These are phyloP conservation scores for Cromileptes altivelis DNA, from an alignment of 2,113 vertebrate species.

Conservation along the genomic window DNA sequence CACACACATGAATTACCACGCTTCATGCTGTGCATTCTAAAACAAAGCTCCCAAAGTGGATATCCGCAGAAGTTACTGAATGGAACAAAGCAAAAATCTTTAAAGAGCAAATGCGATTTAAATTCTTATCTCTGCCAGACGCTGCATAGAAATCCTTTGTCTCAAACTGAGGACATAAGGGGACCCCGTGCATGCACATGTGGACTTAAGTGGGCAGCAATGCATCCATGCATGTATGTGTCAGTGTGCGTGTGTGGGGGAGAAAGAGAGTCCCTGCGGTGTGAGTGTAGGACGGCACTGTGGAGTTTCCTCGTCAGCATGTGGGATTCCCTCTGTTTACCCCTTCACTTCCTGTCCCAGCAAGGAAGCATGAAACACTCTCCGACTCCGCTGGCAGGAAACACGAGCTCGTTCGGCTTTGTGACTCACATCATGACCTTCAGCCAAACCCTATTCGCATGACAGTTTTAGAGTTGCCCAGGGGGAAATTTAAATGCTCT, in stretches of 20 bases:
- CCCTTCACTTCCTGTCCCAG: conserved; percentile 75
- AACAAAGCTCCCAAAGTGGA: conserved; percentile 45
- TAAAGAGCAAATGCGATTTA: conserved; percentile 37
- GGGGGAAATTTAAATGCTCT: conserved; percentile 39
- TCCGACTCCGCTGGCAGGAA: conserved; percentile 71
- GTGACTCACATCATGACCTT: conserved; percentile 71
- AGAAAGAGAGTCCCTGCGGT: conserved; percentile 34
- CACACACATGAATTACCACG: conserved; percentile 32
- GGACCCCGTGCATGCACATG: conserved; percentile 18
- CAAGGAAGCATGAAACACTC: conserved; percentile 70
- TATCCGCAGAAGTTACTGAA: conserved; percentile 14
- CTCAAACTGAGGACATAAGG: conserved; percentile 23
- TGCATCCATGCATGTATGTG: conserved; percentile 18
- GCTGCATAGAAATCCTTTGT: conserved; percentile 25
- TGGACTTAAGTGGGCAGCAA: conserved; percentile 25
- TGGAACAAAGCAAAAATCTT: conserved; percentile 45
- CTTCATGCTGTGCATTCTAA: conserved; percentile 40
- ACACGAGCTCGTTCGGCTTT: conserved; percentile 57
- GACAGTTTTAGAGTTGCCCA: conserved; percentile 37
- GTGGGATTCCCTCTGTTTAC: conserved; percentile 84
- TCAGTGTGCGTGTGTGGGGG: neutral
- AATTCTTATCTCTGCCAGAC: conserved; percentile 42
- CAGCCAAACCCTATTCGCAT: conserved; percentile 60
- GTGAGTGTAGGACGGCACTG: conserved; percentile 33
- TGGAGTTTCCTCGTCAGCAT: conserved; percentile 64